Percentiles rank a stretch among this genome's conserved stretches.
phyloP scores from a whole-genome alignment of 2,888 invertebrate genomes.

The Tuta absoluta region DNA sequence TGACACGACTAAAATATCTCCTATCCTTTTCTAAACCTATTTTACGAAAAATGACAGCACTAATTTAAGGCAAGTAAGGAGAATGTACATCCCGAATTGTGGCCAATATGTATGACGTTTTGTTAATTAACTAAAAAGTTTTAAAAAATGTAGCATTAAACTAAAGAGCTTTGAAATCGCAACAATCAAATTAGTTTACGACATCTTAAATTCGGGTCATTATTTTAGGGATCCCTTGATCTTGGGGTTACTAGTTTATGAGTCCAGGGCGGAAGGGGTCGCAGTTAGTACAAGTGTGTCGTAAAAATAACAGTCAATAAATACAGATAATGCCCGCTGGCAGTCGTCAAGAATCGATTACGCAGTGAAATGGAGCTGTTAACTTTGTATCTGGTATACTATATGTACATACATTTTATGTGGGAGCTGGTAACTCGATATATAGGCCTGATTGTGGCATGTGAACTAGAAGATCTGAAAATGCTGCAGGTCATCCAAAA shows the following conservation, averaged over 20 bases:
- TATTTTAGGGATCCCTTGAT: background rate
- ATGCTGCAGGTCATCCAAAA: too few species aligned
- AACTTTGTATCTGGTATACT: constrained; percentile 49
- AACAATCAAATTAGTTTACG: background rate
- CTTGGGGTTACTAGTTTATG: constrained; percentile 8
- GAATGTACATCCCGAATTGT: too few species aligned
- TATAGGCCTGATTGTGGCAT: background rate
- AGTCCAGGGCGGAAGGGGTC: constrained; percentile 26
- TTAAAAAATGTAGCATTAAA: background rate
- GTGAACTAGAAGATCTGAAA: too few species aligned
- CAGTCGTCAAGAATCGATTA: constrained; percentile 61
- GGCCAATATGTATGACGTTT: too few species aligned
- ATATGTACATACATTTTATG: too few species aligned
- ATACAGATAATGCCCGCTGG: constrained; percentile 53
- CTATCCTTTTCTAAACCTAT: too few species aligned
- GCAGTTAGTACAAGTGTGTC: constrained; percentile 37
- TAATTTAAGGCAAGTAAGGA: too few species aligned
- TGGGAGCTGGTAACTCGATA: constrained; percentile 22
- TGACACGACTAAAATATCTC: too few species aligned
- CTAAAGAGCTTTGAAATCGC: background rate
- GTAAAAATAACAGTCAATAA: constrained; percentile 62
- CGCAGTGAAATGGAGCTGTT: constrained; percentile 49
- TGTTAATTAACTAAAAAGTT: too few species aligned
- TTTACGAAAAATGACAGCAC: too few species aligned
- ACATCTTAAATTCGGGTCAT: background rate